Percentiles rank a stretch among this genome's conserved stretches.
Evolutionary conservation across 2,113 vertebrate species (phyloP).

Genomic region (Phrynosoma blainvillii): DNA sequence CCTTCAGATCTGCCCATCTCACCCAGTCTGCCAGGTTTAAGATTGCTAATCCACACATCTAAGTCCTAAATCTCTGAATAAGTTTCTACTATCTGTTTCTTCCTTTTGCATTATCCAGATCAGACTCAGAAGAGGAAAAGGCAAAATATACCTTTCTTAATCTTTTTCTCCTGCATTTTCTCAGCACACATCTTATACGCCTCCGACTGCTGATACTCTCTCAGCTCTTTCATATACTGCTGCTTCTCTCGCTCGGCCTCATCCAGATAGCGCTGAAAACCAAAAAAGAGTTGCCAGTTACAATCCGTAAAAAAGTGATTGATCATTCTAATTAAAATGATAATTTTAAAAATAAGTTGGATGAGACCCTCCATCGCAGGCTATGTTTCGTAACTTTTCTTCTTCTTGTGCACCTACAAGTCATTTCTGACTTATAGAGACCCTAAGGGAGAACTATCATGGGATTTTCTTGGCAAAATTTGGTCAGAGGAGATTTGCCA

Average conservation of each 20-base stretch:
- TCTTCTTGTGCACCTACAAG: too few species aligned
- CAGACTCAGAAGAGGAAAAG: background rate
- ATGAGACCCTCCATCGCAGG: too few species aligned
- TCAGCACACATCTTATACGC: constrained; percentile 92
- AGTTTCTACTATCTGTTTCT: too few species aligned
- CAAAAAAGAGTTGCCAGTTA: background rate
- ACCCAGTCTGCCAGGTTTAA: background rate
- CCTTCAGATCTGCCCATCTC: background rate
- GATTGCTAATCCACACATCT: background rate
- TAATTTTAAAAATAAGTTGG: too few species aligned
- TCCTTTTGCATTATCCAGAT: background rate
- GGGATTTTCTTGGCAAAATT: too few species aligned
- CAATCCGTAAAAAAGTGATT: background rate
- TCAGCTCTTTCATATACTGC: constrained; percentile 93
- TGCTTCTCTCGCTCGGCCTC: constrained; percentile 95
- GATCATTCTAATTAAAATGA: too few species aligned
- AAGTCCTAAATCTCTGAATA: too few species aligned
- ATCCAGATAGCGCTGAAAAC: constrained; percentile 88
- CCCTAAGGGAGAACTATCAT: too few species aligned
- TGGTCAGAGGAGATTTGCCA: too few species aligned
- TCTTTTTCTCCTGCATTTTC: constrained; percentile 95
- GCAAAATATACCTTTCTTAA: constrained; percentile 87
- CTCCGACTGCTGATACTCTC: constrained; percentile 96
- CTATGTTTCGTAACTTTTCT: too few species aligned
- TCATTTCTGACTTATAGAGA: too few species aligned